Evolutionary conservation across 2,113 vertebrate genomes (phyloP).

Genomic region (Caracal caracal): DNA sequence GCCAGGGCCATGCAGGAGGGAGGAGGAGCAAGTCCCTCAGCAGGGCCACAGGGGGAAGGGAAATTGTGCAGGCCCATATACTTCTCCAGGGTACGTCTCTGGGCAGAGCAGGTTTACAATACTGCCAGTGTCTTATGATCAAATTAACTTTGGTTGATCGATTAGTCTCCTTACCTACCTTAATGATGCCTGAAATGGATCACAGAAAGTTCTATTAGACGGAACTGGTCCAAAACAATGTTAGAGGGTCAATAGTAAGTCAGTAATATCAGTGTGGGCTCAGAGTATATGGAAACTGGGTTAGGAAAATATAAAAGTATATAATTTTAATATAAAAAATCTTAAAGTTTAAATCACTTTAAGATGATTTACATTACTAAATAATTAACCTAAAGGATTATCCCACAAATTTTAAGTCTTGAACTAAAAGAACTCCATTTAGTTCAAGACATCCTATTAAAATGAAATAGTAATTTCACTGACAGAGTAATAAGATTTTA

Average conservation of each 20-base stretch:
- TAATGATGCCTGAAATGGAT: neutral
- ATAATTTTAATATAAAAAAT: constrained; percentile 19
- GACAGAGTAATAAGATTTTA: neutral
- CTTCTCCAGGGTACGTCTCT: neutral
- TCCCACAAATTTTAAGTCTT: neutral
- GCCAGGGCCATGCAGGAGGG: neutral
- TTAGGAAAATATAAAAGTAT: neutral
- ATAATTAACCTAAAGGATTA: neutral
- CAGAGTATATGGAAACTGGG: neutral
- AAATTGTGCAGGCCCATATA: neutral
- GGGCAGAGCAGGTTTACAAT: neutral
- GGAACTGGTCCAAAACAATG: neutral
- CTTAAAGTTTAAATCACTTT: neutral
- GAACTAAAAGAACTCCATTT: neutral
- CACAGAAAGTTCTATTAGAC: neutral
- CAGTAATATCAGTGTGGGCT: neutral
- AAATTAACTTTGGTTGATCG: neutral
- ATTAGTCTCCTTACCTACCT: neutral
- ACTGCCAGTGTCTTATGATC: neutral
- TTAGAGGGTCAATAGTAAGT: neutral
- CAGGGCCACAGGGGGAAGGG: neutral
- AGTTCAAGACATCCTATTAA: neutral
- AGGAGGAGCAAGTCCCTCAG: neutral
- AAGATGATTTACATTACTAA: constrained; percentile 23
- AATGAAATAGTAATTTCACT: no score